Conservation (phyloP, 2,113 vertebrate genomes). For the Lethenteron reissneri region DNA sequence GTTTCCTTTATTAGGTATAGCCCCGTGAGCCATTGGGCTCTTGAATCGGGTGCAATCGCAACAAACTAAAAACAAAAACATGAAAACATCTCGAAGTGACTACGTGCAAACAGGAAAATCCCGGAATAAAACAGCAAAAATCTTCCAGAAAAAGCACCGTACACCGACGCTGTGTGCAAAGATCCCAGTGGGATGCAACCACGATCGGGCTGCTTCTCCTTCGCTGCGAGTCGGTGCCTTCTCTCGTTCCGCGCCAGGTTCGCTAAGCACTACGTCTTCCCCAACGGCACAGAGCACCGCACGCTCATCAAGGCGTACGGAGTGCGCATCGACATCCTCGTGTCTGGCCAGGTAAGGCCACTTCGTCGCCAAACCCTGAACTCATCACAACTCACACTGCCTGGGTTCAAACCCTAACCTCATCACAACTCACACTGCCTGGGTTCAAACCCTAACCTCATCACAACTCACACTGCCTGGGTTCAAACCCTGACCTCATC, state of each 20-base stretch:
- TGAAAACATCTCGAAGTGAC: too few relatives aligned
- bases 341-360: slow-evolving; percentile 44
- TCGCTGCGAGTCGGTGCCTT: too few relatives aligned
- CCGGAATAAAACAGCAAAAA: too few relatives aligned
- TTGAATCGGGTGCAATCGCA: too few relatives aligned
- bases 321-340: slow-evolving; percentile 57
- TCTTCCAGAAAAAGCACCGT: too few relatives aligned
- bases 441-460: background rate
- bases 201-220: too few relatives aligned
- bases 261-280: slow-evolving; percentile 44
- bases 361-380: background rate
- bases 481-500: background rate
- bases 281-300: slow-evolving; percentile 29
- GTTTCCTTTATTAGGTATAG: too few relatives aligned
- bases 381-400: background rate
- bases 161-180: too few relatives aligned
- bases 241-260: slow-evolving; percentile 23
- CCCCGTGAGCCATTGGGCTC: too few relatives aligned
- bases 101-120: too few relatives aligned
- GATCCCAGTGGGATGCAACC: too few relatives aligned
- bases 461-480: background rate
- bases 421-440: background rate
- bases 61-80: too few relatives aligned
- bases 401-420: background rate
- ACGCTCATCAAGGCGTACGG: slow-evolving; percentile 54